Conservation (phyloP, 1,140 invertebrate genomes). For the Nasonia longicornis region DNA sequence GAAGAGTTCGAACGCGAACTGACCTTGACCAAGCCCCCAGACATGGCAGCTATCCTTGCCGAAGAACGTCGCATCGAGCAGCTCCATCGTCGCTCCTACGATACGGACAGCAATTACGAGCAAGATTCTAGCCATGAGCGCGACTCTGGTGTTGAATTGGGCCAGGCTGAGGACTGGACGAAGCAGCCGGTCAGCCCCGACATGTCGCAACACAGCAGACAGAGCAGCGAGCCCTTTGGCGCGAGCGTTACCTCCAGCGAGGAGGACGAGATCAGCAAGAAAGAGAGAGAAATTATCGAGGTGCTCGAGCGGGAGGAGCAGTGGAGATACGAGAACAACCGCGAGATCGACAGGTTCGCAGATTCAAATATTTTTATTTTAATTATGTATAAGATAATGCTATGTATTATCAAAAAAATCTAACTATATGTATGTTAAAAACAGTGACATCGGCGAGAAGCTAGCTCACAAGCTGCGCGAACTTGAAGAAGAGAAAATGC, state of each 20-base stretch:
- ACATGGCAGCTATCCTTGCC: slow-evolving; percentile 82
- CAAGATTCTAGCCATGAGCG: slow-evolving; percentile 69
- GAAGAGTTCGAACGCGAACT: slow-evolving; percentile 78
- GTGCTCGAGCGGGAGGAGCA: slow-evolving; percentile 77
- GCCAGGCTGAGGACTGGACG: slow-evolving; percentile 71
- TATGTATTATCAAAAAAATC: not conserved
- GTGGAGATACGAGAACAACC: slow-evolving; percentile 68
- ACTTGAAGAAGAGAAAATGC: slow-evolving; percentile 71
- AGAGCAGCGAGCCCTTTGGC: slow-evolving; percentile 80
- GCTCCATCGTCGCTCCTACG: slow-evolving; percentile 71
- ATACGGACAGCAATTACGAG: slow-evolving; percentile 70
- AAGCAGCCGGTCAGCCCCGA: slow-evolving; percentile 73
- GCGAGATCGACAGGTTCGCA: slow-evolving; percentile 61
- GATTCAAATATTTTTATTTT: slow-evolving; percentile 16
- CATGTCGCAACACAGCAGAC: slow-evolving; percentile 79
- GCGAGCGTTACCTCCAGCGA: slow-evolving; percentile 76
- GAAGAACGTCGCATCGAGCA: slow-evolving; percentile 84
- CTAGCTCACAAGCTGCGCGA: slow-evolving; percentile 70
- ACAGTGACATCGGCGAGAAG: slow-evolving; percentile 68
- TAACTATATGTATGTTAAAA: slow-evolving; percentile 43
- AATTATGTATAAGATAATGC: not conserved
- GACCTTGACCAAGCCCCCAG: slow-evolving; percentile 80
- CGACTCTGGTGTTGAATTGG: slow-evolving; percentile 82
- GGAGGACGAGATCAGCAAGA: slow-evolving; percentile 80
- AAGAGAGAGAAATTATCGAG: slow-evolving; percentile 80